Percentiles rank a stretch among this genome's conserved stretches.
phyloP scores from a whole-genome alignment of 1,140 invertebrate species.

The Metopolophium dirhodum region DNA sequence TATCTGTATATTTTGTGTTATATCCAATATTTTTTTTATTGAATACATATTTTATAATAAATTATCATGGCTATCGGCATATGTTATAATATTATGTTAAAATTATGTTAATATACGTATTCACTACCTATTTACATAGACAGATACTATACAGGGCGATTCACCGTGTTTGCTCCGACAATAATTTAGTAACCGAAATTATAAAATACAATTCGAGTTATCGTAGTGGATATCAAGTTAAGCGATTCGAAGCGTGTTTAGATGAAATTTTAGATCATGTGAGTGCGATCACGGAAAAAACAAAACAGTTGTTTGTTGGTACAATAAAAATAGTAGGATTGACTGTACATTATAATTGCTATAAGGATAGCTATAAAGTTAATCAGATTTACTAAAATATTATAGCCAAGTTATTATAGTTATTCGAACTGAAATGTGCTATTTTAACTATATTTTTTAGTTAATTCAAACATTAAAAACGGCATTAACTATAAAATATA shows the following conservation, averaged over 20 bases:
- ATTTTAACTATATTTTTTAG: too few relatives aligned
- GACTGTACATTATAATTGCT: too few relatives aligned
- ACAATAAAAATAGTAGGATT: too few relatives aligned
- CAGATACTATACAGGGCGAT: background rate
- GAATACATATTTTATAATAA: background rate
- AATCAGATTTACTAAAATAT: too few relatives aligned
- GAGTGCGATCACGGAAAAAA: too few relatives aligned
- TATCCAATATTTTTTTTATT: background rate
- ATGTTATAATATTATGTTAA: background rate
- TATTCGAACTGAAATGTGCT: too few relatives aligned
- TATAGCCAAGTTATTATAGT: too few relatives aligned
- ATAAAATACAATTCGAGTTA: background rate
- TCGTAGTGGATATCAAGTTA: background rate
- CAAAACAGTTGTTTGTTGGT: too few relatives aligned
- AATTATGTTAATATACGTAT: background rate
- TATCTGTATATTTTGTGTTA: background rate
- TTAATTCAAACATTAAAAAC: too few relatives aligned
- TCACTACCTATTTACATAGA: background rate
- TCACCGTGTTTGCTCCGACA: background rate
- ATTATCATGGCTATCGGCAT: background rate
- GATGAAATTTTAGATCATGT: too few relatives aligned
- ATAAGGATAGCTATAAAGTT: too few relatives aligned
- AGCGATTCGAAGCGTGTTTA: background rate
- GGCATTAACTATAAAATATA: too few relatives aligned
- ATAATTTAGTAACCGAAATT: background rate